Evolutionary conservation across 2,113 vertebrate species (phyloP).

Genomic region (Paramisgurnus dabryanus): DNA sequence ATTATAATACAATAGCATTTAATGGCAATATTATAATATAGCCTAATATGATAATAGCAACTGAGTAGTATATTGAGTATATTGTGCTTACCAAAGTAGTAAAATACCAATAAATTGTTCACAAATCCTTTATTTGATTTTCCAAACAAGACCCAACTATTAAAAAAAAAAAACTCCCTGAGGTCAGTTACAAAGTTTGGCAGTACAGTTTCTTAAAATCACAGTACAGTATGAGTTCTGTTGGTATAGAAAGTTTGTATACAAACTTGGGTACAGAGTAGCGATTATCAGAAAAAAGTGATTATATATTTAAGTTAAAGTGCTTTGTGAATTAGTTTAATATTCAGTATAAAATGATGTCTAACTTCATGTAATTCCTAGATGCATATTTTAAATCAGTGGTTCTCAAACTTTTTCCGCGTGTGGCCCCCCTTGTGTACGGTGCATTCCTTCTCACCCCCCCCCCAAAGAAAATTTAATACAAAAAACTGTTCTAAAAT

Average conservation of each 20-base stretch:
- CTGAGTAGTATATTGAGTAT: neutral
- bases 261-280: too few species aligned
- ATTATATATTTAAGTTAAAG: neutral
- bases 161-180: neutral
- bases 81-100: neutral
- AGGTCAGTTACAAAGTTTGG: neutral
- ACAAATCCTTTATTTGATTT: conserved; percentile 7
- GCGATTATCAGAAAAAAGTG: too few species aligned
- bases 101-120: neutral
- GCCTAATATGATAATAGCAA: too few species aligned
- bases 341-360: neutral
- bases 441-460: too few species aligned
- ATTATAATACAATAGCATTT: too few species aligned
- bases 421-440: too few species aligned
- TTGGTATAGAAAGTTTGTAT: neutral
- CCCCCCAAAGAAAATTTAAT: too few species aligned
- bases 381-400: too few species aligned
- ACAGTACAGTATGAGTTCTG: neutral
- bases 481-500: too few species aligned
- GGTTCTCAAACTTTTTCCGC: too few species aligned
- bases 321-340: neutral
- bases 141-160: neutral
- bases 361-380: neutral
- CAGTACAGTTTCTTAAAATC: neutral
- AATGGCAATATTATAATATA: too few species aligned